phyloP scores from a whole-genome alignment of 1,140 invertebrate species.

The Drosophila pachea region DNA sequence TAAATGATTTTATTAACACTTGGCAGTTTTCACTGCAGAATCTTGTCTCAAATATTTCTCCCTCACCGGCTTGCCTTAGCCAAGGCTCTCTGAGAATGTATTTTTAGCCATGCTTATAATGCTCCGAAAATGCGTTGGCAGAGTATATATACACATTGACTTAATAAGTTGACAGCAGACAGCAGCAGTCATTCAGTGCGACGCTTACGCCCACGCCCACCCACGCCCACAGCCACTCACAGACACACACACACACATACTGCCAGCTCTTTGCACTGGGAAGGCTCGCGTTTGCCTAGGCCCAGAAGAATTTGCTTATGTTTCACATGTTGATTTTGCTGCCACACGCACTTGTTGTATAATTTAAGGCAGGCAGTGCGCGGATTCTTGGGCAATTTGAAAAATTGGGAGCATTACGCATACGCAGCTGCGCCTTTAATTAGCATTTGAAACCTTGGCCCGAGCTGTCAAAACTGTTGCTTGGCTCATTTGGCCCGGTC shows the following conservation, averaged over 20 bases:
- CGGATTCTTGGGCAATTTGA: slow-evolving; percentile 51
- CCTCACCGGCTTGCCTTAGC: background rate
- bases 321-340: slow-evolving; percentile 43
- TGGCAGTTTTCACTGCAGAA: background rate
- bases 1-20: slow-evolving; percentile 2
- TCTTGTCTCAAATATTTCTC: background rate
- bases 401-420: slow-evolving; percentile 49
- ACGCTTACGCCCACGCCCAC: slow-evolving; percentile 25
- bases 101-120: slow-evolving; percentile 64
- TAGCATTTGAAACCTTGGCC: slow-evolving; percentile 48
- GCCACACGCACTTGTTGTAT: slow-evolving; percentile 22
- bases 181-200: slow-evolving; percentile 67
- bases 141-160: slow-evolving; percentile 45
- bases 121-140: slow-evolving; percentile 30
- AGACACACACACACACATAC: background rate
- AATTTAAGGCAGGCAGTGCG: slow-evolving; percentile 22
- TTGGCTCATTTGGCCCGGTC: slow-evolving; percentile 1
- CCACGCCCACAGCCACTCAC: background rate
- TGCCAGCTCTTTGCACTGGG: background rate
- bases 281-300: background rate
- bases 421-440: slow-evolving; percentile 59
- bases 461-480: slow-evolving; percentile 16
- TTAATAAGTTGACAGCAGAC: slow-evolving; percentile 74
- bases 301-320: slow-evolving; percentile 17
- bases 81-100: slow-evolving; percentile 18